These are phyloP conservation scores for Taeniopygia guttata DNA, from an alignment of 2,797 vertebrate species.

Conservation along the genomic window DNA sequence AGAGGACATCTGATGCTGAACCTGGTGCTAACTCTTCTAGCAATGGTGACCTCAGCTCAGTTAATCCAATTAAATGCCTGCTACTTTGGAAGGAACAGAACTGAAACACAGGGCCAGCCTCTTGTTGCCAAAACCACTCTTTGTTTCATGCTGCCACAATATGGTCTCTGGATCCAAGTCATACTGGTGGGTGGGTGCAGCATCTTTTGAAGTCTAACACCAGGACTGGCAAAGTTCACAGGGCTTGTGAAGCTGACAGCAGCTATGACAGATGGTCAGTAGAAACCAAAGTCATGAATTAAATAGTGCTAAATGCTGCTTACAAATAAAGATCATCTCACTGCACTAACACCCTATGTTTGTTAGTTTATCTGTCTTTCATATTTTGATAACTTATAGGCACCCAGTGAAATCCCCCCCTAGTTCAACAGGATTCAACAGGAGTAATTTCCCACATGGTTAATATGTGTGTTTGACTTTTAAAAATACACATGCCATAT, in stretches of 20 bases:
- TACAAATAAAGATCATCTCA: neutral
- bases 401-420: neutral
- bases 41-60: neutral
- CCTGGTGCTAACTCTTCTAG: neutral
- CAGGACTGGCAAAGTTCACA: neutral
- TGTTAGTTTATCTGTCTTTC: neutral
- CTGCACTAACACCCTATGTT: neutral
- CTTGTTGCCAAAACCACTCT: neutral
- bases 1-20: neutral
- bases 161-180: neutral
- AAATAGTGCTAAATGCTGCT: conserved; percentile 36
- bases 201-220: conserved; percentile 28
- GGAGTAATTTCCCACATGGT: neutral
- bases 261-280: conserved; percentile 50
- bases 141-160: neutral
- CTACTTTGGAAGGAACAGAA: neutral
- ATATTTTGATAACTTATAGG: neutral
- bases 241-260: conserved; percentile 4
- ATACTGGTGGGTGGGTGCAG: neutral
- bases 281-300: neutral
- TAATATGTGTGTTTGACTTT: neutral
- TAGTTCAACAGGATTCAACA: neutral
- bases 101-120: neutral
- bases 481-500: neutral
- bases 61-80: neutral